phyloP scores from a whole-genome alignment of 2,888 invertebrate species.

The Bembecia ichneumoniformis region DNA sequence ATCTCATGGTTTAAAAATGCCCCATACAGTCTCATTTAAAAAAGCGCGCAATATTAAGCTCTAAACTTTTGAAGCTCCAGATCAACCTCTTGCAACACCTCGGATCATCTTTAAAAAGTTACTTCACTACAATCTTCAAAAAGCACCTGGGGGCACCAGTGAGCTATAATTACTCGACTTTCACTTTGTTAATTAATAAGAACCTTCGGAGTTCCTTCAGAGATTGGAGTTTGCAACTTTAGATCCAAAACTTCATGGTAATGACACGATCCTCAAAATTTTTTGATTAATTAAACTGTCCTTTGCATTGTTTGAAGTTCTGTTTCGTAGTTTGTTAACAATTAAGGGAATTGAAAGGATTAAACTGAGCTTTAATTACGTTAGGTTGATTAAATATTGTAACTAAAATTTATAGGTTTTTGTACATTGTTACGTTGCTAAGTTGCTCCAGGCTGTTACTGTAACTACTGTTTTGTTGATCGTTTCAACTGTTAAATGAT shows the following conservation, averaged over 20 bases:
- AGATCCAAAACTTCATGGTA: conserved; percentile 14
- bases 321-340: neutral
- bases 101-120: neutral
- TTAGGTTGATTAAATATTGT: neutral
- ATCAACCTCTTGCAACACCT: neutral
- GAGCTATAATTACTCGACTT: conserved; percentile 39
- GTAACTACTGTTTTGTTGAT: no score
- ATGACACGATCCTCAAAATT: conserved; percentile 34
- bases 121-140: neutral
- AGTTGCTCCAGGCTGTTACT: no score
- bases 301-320: conserved; percentile 19
- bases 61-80: neutral
- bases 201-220: conserved; percentile 12
- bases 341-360: neutral
- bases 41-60: neutral
- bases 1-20: no score
- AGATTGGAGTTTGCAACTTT: conserved; percentile 4
- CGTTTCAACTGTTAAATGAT: no score
- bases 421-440: no score
- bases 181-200: conserved; percentile 49
- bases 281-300: conserved; percentile 36
- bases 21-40: no score
- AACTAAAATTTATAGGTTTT: neutral
- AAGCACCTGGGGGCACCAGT: neutral
- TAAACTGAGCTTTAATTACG: neutral